phyloP scores from a whole-genome alignment of 2,113 vertebrate species.

The Rallus limicola region DNA sequence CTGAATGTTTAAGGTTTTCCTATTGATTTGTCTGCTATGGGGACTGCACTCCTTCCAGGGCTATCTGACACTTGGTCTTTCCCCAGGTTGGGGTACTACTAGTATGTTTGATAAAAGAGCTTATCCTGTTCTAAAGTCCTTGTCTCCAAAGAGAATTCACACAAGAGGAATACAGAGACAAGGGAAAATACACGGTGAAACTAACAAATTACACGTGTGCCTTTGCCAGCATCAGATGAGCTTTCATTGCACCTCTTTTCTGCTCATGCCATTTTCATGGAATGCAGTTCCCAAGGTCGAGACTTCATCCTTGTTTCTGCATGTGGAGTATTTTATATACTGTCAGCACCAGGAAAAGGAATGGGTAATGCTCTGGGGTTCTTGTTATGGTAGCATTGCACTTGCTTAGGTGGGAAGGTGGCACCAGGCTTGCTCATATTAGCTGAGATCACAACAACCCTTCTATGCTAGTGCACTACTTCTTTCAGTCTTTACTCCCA shows the following conservation, averaged over 20 bases:
- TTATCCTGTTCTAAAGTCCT: background rate
- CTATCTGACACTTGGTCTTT: background rate
- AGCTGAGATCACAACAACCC: background rate
- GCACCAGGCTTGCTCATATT: fast-evolving
- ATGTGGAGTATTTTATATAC: background rate
- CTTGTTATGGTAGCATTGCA: background rate
- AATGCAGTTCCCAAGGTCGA: background rate
- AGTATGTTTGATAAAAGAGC: background rate
- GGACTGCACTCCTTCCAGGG: background rate
- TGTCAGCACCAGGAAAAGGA: background rate
- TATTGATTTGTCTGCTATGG: slow-evolving; percentile 1
- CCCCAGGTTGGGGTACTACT: background rate
- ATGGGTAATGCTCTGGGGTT: background rate
- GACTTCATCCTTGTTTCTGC: background rate
- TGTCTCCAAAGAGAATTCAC: background rate
- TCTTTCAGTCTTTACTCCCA: background rate
- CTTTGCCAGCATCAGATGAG: background rate
- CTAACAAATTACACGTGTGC: slow-evolving; percentile 1
- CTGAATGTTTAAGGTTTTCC: slow-evolving; percentile 41
- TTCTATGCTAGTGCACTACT: background rate
- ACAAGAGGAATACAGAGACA: background rate
- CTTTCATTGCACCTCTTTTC: background rate
- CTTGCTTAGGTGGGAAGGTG: background rate
- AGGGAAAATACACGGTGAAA: background rate
- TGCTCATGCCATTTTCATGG: slow-evolving; percentile 1